phyloP scores from a whole-genome alignment of 2,888 invertebrate species.

The Thysanoteuthis rhombus region DNA sequence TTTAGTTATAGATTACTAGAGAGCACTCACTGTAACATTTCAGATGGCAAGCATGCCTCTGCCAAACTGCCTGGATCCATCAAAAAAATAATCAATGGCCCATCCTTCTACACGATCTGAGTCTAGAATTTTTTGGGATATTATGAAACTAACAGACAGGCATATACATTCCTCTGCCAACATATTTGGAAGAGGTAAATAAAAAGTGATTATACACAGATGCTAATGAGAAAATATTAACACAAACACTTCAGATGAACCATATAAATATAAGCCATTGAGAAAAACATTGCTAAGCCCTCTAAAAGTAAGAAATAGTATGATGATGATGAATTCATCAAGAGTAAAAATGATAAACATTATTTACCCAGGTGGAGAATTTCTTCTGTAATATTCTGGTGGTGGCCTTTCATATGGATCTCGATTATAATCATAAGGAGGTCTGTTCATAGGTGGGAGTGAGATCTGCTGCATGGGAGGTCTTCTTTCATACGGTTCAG shows the following conservation, averaged over 20 bases:
- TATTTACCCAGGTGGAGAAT: constrained; percentile 35
- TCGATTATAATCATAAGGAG: constrained; percentile 42
- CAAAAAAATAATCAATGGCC: too few species aligned
- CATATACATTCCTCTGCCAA: too few species aligned
- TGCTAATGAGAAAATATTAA: background rate
- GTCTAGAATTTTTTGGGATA: too few species aligned
- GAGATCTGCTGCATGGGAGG: constrained; percentile 34
- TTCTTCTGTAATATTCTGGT: constrained; percentile 55
- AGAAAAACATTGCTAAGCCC: background rate
- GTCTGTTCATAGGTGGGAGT: constrained; percentile 45
- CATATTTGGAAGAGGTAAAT: too few species aligned
- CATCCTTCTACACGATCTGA: too few species aligned
- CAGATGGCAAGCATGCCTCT: too few species aligned
- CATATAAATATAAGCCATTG: background rate
- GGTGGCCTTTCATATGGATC: constrained; percentile 55
- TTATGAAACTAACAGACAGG: too few species aligned
- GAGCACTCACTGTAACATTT: too few species aligned
- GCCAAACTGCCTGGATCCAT: too few species aligned
- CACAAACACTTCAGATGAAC: background rate
- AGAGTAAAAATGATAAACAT: background rate
- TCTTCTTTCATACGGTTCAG: constrained; percentile 57
- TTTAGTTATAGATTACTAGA: too few species aligned
- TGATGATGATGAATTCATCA: background rate
- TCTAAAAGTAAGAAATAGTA: background rate
- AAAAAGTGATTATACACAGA: background rate